Evolutionary conservation across 2,797 vertebrate species (phyloP).

Genomic region (Hyperoplus lanceolatus): DNA sequence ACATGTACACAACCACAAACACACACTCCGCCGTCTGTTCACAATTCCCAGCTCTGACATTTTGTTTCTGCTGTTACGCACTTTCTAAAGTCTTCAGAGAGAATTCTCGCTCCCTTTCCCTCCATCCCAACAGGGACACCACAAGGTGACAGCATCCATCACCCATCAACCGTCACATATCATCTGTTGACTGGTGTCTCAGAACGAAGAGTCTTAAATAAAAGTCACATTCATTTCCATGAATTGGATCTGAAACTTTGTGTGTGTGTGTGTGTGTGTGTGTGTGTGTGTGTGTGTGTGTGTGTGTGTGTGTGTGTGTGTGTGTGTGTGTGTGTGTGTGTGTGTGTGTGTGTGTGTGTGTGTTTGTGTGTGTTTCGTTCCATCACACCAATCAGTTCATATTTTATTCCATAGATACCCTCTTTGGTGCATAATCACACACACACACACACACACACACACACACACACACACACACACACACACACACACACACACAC

Average conservation of each 20-base stretch:
- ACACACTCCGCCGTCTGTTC: slow-evolving; percentile 74
- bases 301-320: slow-evolving; percentile 14
- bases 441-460: not conserved
- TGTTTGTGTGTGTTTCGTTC: slow-evolving; percentile 13
- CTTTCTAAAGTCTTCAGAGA: slow-evolving; percentile 66
- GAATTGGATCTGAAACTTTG: slow-evolving; percentile 32
- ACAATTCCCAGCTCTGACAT: slow-evolving; percentile 80
- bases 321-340: slow-evolving; percentile 1
- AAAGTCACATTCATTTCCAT: slow-evolving; percentile 50
- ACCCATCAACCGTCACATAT: slow-evolving; percentile 67
- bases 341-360: slow-evolving; percentile 14
- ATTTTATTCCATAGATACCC: slow-evolving; percentile 15
- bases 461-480: not conserved
- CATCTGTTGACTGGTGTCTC: slow-evolving; percentile 70
- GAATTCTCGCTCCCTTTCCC: slow-evolving; percentile 51
- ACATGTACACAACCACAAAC: slow-evolving; percentile 50
- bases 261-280: slow-evolving; percentile 3
- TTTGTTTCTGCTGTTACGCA: slow-evolving; percentile 71
- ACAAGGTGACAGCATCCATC: slow-evolving; percentile 83
- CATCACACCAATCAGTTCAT: slow-evolving; percentile 37
- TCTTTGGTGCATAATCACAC: not conserved
- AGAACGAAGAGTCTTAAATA: slow-evolving; percentile 59
- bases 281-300: slow-evolving; percentile 9
- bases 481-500: not conserved
- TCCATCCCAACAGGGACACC: slow-evolving; percentile 64